A percentile compares a stretch with the other conserved stretches of the same genome.
Conservation (phyloP, 1,140 invertebrate genomes). For the Marisa cornuarietis region DNA sequence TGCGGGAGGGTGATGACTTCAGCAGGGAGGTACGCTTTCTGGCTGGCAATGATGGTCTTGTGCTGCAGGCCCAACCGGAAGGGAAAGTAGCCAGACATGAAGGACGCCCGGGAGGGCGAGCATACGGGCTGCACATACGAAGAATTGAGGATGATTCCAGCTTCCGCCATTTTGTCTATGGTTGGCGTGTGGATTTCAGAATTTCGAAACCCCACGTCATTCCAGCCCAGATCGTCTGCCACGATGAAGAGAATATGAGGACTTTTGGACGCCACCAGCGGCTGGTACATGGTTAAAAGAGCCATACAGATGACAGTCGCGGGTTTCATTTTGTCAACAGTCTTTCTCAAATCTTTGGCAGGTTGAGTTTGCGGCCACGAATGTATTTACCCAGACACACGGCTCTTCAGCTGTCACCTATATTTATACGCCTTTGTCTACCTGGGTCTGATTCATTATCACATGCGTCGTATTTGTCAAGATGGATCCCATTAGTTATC, state of each 20-base stretch:
- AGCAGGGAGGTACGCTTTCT: slow-evolving; percentile 43
- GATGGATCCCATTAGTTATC: no score
- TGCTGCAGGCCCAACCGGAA: slow-evolving; percentile 7
- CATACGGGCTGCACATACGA: slow-evolving; percentile 55
- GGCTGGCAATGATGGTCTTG: not conserved
- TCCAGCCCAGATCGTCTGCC: slow-evolving; percentile 39
- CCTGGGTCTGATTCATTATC: no score
- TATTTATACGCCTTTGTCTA: no score
- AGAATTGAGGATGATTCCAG: slow-evolving; percentile 52
- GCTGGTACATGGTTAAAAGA: no score
- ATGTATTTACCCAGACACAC: no score
- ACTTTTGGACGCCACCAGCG: not conserved
- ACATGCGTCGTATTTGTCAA: no score
- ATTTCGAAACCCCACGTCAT: slow-evolving; percentile 54
- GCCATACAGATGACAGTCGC: no score
- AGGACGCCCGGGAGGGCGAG: slow-evolving; percentile 32
- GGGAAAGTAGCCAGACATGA: slow-evolving; percentile 4
- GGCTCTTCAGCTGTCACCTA: no score
- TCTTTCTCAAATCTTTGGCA: no score
- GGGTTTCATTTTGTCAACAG: no score
- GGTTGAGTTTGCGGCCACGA: no score
- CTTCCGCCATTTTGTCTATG: slow-evolving; percentile 45
- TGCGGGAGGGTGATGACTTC: slow-evolving; percentile 55
- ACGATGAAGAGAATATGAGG: slow-evolving; percentile 42
- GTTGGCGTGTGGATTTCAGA: slow-evolving; percentile 52